phyloP scores from a whole-genome alignment of 2,113 vertebrate genomes.

The Theristicus caerulescens region DNA sequence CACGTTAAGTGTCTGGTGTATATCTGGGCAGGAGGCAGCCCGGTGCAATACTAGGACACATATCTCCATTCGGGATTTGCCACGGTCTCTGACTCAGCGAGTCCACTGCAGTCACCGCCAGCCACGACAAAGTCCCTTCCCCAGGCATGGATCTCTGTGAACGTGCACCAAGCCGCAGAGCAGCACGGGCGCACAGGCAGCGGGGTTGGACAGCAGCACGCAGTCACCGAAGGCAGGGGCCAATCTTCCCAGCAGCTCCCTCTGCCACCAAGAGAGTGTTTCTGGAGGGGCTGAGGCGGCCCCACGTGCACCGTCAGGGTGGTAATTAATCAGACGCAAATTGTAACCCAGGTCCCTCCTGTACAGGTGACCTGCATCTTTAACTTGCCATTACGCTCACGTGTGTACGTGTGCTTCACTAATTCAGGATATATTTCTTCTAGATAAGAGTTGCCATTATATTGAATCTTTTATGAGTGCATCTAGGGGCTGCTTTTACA shows the following conservation, averaged over 20 bases:
- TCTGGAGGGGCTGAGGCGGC: not conserved
- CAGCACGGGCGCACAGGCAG: too few species aligned
- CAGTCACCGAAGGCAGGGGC: not conserved
- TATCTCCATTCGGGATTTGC: not conserved
- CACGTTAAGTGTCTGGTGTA: not conserved
- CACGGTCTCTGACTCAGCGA: not conserved
- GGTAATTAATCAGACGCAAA: not conserved
- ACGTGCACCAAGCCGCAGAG: not conserved
- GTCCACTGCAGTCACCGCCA: not conserved
- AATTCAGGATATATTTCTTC: not conserved
- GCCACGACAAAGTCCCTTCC: not conserved
- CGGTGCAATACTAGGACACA: not conserved
- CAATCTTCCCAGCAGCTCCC: not conserved
- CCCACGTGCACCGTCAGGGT: rapidly evolving
- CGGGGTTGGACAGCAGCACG: not conserved
- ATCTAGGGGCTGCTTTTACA: not conserved
- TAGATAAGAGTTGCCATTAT: not conserved
- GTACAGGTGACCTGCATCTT: not conserved
- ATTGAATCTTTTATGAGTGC: not conserved
- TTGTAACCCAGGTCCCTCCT: not conserved
- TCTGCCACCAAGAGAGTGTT: not conserved
- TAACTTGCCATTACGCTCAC: not conserved
- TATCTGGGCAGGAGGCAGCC: not conserved
- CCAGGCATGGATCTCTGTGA: not conserved
- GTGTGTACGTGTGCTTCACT: not conserved